A percentile compares a stretch with the other conserved stretches of the same genome.
These are phyloP conservation scores for Balearica regulorum DNA, from an alignment of 2,797 vertebrate genomes.

Conservation along the genomic window DNA sequence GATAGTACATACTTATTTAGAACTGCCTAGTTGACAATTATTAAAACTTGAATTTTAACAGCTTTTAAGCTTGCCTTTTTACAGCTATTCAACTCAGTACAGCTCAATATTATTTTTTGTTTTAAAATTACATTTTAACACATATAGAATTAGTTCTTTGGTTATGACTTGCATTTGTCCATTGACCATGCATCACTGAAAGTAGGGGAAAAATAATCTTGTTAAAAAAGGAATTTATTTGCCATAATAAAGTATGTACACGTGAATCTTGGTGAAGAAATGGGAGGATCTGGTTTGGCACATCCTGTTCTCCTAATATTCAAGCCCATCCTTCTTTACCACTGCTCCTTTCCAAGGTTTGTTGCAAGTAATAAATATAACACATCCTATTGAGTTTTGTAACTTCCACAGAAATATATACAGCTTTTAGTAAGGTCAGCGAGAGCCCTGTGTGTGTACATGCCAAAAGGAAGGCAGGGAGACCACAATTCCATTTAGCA, in stretches of 20 bases:
- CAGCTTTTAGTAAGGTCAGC: background rate
- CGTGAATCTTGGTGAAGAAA: background rate
- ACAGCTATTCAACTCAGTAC: background rate
- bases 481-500: background rate
- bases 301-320: background rate
- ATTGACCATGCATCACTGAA: background rate
- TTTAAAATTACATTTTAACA: background rate
- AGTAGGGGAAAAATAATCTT: background rate
- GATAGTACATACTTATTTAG: background rate
- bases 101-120: background rate
- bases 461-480: background rate
- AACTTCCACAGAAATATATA: background rate
- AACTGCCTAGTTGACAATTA: background rate
- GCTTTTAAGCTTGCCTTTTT: background rate
- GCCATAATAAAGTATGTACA: background rate
- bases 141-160: background rate
- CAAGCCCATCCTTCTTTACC: background rate
- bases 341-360: background rate
- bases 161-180: background rate
- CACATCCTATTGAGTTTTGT: background rate
- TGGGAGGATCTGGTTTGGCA: background rate
- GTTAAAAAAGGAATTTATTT: background rate
- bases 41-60: background rate
- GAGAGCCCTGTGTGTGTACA: background rate
- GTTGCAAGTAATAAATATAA: background rate